These are phyloP conservation scores for Rotaria socialis DNA, from an alignment of 2,888 invertebrate genomes.

Conservation along the genomic window DNA sequence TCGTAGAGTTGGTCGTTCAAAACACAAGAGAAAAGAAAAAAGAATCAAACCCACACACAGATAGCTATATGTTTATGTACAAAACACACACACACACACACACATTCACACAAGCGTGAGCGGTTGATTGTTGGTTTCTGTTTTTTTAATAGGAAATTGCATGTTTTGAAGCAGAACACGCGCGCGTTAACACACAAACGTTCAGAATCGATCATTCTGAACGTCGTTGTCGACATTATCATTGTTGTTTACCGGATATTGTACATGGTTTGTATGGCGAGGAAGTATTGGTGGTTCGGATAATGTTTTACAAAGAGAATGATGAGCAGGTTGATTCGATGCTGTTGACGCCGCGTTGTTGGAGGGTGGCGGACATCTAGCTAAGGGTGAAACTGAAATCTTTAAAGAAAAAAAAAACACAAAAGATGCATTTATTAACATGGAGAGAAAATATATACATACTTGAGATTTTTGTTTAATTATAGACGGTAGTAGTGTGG, in stretches of 20 bases:
- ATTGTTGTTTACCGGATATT: constrained; percentile 22
- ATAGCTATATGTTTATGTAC: background rate
- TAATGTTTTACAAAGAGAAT: constrained; percentile 14
- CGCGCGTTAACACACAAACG: background rate
- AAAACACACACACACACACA: background rate
- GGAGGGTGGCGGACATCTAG: background rate
- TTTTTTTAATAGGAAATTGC: background rate
- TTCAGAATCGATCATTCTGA: constrained; percentile 8
- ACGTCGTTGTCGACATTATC: background rate
- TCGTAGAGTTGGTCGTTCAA: background rate
- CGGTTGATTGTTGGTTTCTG: background rate
- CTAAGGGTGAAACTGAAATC: constrained; percentile 24
- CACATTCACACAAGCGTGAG: background rate
- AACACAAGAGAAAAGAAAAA: background rate
- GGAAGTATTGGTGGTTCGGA: background rate
- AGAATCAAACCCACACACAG: background rate
- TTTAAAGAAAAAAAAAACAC: background rate
- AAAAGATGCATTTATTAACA: too few relatives aligned
- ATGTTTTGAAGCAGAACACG: background rate
- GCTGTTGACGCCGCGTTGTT: background rate
- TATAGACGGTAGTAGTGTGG: constrained; percentile 1
- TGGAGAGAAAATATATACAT: background rate
- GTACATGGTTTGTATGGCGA: background rate
- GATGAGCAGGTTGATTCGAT: background rate
- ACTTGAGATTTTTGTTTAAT: background rate